These are phyloP conservation scores for Sebastes kiyomatsui DNA, from an alignment of 2,797 vertebrate genomes.

Conservation along the genomic window DNA sequence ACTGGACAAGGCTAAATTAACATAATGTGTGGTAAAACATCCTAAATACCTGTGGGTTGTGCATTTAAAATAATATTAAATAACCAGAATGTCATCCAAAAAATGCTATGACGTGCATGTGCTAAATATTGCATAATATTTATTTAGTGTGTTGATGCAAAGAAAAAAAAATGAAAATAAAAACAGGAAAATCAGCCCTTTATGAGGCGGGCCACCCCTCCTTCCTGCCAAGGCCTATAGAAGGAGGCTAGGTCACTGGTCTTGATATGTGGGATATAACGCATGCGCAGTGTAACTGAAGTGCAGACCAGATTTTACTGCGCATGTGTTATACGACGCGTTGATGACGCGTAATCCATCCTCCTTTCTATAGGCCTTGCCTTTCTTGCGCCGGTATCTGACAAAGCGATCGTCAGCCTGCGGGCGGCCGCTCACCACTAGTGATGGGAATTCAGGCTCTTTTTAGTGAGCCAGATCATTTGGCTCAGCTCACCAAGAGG, in stretches of 20 bases:
- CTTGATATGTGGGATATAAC: rapidly evolving
- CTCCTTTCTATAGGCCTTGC: too few relatives aligned
- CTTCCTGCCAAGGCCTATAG: not conserved
- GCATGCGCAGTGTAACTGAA: too few relatives aligned
- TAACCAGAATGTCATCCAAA: not conserved
- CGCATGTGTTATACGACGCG: too few relatives aligned
- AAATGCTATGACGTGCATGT: not conserved
- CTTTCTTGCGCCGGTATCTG: not conserved
- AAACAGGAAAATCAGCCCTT: not conserved
- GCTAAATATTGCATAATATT: too few relatives aligned
- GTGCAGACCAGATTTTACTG: too few relatives aligned
- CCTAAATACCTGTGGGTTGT: too few relatives aligned
- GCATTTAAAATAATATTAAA: not conserved
- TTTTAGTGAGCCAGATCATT: too few relatives aligned
- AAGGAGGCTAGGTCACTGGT: too few relatives aligned
- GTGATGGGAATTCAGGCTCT: too few relatives aligned
- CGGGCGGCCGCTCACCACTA: not conserved
- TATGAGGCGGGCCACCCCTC: not conserved
- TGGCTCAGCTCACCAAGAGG: too few relatives aligned
- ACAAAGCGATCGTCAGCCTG: slow-evolving; percentile 13
- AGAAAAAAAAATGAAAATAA: not conserved
- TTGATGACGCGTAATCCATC: too few relatives aligned
- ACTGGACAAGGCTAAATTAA: not conserved
- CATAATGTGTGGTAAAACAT: not conserved
- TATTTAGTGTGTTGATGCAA: not conserved